These are phyloP conservation scores for Megalops cyprinoides DNA, from an alignment of 2,797 vertebrate genomes.

Conservation along the genomic window DNA sequence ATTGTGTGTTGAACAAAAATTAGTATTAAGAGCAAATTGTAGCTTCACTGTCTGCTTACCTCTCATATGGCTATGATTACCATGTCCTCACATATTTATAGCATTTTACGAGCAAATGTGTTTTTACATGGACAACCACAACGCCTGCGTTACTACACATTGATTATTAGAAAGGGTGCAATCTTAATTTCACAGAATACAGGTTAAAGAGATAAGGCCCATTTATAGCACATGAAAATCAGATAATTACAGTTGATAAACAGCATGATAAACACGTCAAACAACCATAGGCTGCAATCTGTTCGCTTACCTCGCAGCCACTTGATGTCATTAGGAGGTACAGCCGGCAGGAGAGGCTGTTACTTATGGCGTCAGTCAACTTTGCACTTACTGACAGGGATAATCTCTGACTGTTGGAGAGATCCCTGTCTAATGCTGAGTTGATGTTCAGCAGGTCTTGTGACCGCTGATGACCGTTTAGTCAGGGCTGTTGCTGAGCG, in stretches of 20 bases:
- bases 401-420: slow-evolving; percentile 27
- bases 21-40: background rate
- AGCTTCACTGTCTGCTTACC: background rate
- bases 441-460: slow-evolving; percentile 2
- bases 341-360: background rate
- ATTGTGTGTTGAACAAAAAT: background rate
- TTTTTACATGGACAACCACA: slow-evolving; percentile 2
- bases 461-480: slow-evolving; percentile 36
- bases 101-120: slow-evolving; percentile 16
- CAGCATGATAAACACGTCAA: slow-evolving; percentile 7
- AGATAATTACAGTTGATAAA: slow-evolving; percentile 14
- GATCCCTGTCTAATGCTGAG: slow-evolving; percentile 9
- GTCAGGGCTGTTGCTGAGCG: background rate
- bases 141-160: background rate
- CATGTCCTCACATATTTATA: background rate
- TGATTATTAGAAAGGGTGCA: slow-evolving; percentile 1
- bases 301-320: background rate
- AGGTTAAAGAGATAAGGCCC: background rate
- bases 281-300: slow-evolving; percentile 28
- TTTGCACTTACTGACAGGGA: slow-evolving; percentile 7
- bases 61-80: background rate
- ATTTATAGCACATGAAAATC: slow-evolving; percentile 20
- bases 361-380: slow-evolving; percentile 8
- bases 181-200: background rate
- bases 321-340: background rate